Evolutionary conservation across 2,113 vertebrate genomes (phyloP).

Genomic region (Sphyrna mokarran): DNA sequence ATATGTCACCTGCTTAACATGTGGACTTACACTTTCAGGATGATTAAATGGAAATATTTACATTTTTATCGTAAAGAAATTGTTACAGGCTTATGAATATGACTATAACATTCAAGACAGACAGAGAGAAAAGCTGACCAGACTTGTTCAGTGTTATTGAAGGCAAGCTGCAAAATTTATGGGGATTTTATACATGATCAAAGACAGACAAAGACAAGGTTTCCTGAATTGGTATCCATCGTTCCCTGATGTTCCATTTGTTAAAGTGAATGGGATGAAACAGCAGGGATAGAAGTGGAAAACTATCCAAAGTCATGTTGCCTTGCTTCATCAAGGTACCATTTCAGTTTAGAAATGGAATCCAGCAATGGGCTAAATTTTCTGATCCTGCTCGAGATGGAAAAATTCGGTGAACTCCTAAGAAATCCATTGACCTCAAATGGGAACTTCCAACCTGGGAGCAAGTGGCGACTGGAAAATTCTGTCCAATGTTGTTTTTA

Average conservation of each 20-base stretch:
- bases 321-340: not conserved
- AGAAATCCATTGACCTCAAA: no score
- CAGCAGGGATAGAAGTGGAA: not conserved
- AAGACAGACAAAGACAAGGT: not conserved
- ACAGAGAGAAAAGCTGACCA: not conserved
- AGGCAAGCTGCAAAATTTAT: not conserved
- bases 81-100: not conserved
- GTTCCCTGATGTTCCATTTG: not conserved
- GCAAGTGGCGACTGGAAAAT: no score
- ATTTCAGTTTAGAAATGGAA: not conserved
- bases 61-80: conserved; percentile 2
- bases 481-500: not conserved
- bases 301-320: not conserved
- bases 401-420: no score
- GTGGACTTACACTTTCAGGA: not conserved
- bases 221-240: not conserved
- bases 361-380: no score
- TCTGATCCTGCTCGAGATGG: no score
- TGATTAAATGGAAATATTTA: conserved; percentile 24
- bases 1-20: conserved; percentile 8
- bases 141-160: not conserved
- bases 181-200: not conserved
- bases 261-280: not conserved
- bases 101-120: no score
- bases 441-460: no score